phyloP scores from a whole-genome alignment of 2,888 invertebrate genomes.

The Rapana venosa region DNA sequence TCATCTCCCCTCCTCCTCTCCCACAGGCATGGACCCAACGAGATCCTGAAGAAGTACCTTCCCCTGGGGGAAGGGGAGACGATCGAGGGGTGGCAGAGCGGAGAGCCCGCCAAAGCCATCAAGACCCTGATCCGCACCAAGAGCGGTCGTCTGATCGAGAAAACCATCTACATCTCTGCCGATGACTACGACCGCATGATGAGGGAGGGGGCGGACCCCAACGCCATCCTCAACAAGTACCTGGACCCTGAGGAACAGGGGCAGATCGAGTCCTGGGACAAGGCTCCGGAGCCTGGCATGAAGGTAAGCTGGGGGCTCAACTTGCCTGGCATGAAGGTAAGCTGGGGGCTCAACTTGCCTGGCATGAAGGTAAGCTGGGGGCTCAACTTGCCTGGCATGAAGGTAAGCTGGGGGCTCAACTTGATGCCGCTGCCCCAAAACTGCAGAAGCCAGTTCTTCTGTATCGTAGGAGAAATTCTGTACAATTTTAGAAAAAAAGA shows the following conservation, averaged over 20 bases:
- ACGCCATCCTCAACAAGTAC: constrained; percentile 73
- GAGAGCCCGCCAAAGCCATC: constrained; percentile 75
- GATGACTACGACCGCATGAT: constrained; percentile 76
- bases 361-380: constrained; percentile 54
- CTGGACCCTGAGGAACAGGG: constrained; percentile 71
- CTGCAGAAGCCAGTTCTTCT: too few species aligned
- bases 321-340: constrained; percentile 58
- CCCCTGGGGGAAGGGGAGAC: constrained; percentile 73
- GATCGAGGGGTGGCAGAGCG: constrained; percentile 74
- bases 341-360: too few species aligned
- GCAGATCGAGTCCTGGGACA: constrained; percentile 72
- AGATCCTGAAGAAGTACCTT: constrained; percentile 74
- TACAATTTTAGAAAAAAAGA: too few species aligned
- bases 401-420: too few species aligned
- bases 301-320: constrained; percentile 48
- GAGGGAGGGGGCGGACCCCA: constrained; percentile 69
- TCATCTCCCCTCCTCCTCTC: neutral
- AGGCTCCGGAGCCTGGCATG: constrained; percentile 62
- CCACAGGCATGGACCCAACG: constrained; percentile 63
- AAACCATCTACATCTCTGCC: constrained; percentile 74
- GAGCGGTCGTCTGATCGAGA: constrained; percentile 76
- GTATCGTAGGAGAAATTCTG: too few species aligned
- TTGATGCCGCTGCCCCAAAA: too few species aligned
- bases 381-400: constrained; percentile 54
- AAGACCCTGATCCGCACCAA: constrained; percentile 75